A percentile compares a stretch with the other conserved stretches of the same genome.
These are phyloP conservation scores for Rhingia campestris DNA, from an alignment of 2,888 invertebrate species.

Conservation along the genomic window DNA sequence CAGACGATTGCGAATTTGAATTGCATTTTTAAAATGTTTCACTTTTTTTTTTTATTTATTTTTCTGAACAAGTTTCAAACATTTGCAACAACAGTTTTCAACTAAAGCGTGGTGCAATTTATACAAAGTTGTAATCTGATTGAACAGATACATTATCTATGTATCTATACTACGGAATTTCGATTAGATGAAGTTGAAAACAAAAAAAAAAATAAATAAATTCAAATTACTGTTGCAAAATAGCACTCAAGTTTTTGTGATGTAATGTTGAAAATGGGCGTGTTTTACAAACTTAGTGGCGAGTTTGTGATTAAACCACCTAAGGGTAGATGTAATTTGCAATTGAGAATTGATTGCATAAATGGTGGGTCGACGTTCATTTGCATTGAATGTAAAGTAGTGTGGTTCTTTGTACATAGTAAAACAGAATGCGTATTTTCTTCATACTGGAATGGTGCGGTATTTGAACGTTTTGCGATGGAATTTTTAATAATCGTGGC, in stretches of 20 bases:
- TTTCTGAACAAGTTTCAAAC: too few relatives aligned
- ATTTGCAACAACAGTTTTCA: too few relatives aligned
- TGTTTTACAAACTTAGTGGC: conserved; percentile 6
- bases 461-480: too few relatives aligned
- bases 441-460: too few relatives aligned
- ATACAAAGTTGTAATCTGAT: too few relatives aligned
- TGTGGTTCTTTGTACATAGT: conserved; percentile 1
- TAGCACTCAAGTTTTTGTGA: conserved; percentile 33
- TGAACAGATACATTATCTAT: neutral
- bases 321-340: neutral
- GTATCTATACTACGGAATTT: conserved; percentile 12
- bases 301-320: conserved; percentile 7
- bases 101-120: too few relatives aligned
- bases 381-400: conserved; percentile 9
- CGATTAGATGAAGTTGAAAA: conserved; percentile 21
- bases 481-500: too few relatives aligned
- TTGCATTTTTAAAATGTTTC: neutral
- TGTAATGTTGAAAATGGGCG: conserved; percentile 45
- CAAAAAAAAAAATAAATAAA: conserved; percentile 7
- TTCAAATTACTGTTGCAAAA: conserved; percentile 48
- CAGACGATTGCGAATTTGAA: conserved; percentile 39
- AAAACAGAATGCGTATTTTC: neutral
- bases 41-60: neutral
- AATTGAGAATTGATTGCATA: neutral
- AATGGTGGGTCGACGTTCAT: neutral